These are phyloP conservation scores for Ctenomys sociabilis DNA, from an alignment of 2,113 vertebrate species.

Conservation along the genomic window DNA sequence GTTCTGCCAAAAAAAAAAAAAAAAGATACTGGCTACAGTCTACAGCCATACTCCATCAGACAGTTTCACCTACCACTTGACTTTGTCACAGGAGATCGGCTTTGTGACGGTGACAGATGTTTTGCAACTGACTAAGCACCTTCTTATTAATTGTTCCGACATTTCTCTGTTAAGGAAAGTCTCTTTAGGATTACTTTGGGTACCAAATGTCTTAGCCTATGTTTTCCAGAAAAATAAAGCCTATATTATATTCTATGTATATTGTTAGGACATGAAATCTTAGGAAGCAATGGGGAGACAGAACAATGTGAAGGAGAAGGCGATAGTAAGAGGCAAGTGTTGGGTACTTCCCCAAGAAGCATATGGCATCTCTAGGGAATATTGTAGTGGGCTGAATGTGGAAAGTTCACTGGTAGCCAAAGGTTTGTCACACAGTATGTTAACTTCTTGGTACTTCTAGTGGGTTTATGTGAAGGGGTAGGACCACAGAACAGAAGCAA, in stretches of 20 bases:
- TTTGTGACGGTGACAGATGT: not conserved
- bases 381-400: not conserved
- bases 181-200: not conserved
- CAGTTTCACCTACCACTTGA: not conserved
- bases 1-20: too few relatives aligned
- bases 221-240: not conserved
- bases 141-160: not conserved
- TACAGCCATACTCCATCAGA: not conserved
- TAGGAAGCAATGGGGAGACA: not conserved
- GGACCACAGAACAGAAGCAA: not conserved
- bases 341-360: not conserved
- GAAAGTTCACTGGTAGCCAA: not conserved
- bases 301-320: not conserved
- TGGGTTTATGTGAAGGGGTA: not conserved
- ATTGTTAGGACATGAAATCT: not conserved
- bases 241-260: not conserved
- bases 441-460: not conserved
- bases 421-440: not conserved
- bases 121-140: not conserved
- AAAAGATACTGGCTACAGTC: too few relatives aligned
- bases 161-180: not conserved
- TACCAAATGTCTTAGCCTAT: not conserved
- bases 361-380: not conserved
- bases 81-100: not conserved
- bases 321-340: not conserved